phyloP scores from a whole-genome alignment of 2,888 invertebrate species.

The Stramonita haemastoma region DNA sequence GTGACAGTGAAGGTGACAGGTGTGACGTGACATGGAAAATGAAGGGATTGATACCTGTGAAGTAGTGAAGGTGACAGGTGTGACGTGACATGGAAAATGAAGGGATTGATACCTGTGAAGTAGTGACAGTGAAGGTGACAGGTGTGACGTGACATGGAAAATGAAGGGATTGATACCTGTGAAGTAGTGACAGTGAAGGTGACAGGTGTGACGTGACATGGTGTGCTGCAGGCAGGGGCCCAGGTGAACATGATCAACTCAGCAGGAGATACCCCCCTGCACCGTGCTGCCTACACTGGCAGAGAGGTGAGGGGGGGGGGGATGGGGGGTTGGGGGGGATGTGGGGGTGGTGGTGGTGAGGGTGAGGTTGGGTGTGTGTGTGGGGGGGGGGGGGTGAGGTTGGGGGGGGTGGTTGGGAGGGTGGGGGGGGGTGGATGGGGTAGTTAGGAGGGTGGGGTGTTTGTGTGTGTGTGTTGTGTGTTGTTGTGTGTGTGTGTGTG shows the following conservation, averaged over 20 bases:
- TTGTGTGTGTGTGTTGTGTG: too few relatives aligned
- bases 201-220: neutral
- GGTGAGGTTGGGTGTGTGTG: too few relatives aligned
- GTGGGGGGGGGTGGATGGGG: too few relatives aligned
- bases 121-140: neutral
- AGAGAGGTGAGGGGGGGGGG: slow-evolving; percentile 80
- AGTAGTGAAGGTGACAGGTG: neutral
- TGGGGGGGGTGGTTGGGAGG: too few relatives aligned
- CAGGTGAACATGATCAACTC: slow-evolving; percentile 83
- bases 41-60: too few relatives aligned
- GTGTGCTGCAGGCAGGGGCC: slow-evolving; percentile 78
- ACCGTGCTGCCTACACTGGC: slow-evolving; percentile 85
- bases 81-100: neutral
- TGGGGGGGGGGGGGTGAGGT: too few relatives aligned
- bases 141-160: neutral
- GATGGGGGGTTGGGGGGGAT: too few relatives aligned
- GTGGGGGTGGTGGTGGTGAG: too few relatives aligned
- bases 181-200: neutral
- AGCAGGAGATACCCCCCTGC: slow-evolving; percentile 83
- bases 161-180: neutral
- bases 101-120: neutral
- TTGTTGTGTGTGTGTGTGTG: too few relatives aligned
- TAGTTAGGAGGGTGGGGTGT: too few relatives aligned
- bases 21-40: too few relatives aligned
- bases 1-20: too few relatives aligned